Percentiles rank a stretch among this genome's conserved stretches.
phyloP scores from a whole-genome alignment of 1,140 invertebrate genomes.

The Caligus rogercresseyi region DNA sequence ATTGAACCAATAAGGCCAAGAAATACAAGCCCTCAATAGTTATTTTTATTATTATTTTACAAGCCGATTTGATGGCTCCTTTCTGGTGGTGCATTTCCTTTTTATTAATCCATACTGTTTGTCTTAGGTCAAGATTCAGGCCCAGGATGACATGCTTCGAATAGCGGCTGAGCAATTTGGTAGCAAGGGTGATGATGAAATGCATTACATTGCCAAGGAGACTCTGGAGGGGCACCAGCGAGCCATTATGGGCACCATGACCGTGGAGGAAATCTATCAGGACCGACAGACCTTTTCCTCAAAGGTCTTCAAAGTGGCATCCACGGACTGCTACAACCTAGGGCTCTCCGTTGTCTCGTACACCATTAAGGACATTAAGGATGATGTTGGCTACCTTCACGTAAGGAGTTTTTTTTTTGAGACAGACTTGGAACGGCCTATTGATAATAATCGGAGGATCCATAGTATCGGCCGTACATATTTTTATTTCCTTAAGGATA shows the following conservation, averaged over 20 bases:
- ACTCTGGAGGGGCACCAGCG: constrained; percentile 90
- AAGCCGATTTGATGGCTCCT: too few relatives aligned
- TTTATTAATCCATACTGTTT: too few relatives aligned
- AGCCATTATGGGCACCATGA: constrained; percentile 96
- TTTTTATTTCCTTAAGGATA: too few relatives aligned
- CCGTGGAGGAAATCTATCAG: constrained; percentile 51
- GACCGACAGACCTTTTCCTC: constrained; percentile 77
- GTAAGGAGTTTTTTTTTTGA: too few relatives aligned
- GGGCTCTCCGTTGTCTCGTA: constrained; percentile 94
- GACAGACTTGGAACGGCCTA: too few relatives aligned
- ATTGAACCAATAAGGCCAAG: too few relatives aligned
- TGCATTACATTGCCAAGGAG: constrained; percentile 59
- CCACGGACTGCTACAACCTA: constrained; percentile 38
- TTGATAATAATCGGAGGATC: too few relatives aligned
- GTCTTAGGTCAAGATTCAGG: constrained; percentile 87
- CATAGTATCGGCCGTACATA: too few relatives aligned
- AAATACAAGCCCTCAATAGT: too few relatives aligned
- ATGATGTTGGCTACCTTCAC: constrained; percentile 12
- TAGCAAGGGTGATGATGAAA: constrained; percentile 69
- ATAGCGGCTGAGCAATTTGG: constrained; percentile 90
- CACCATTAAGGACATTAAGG: constrained; percentile 73
- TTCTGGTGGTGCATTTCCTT: too few relatives aligned
- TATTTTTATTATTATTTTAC: too few relatives aligned
- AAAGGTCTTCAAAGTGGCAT: constrained; percentile 65
- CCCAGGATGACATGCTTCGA: constrained; percentile 85